Evolutionary conservation across 2,113 vertebrate species (phyloP).

Genomic region (Halcyon senegalensis): DNA sequence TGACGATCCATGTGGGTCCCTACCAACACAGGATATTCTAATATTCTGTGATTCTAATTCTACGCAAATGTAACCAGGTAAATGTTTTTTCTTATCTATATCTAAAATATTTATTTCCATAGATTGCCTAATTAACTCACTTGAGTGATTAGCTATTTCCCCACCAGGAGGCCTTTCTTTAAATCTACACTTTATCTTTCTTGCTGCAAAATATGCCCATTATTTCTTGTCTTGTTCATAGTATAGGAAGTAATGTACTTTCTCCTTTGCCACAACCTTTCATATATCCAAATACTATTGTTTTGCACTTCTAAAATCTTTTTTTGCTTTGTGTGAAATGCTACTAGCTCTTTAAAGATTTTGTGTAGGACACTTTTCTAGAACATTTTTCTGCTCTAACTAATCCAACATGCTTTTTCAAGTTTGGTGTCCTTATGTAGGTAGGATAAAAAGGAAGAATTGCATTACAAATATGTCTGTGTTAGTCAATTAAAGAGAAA

Average conservation of each 20-base stretch:
- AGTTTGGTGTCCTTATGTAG: background rate
- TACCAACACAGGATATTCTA: background rate
- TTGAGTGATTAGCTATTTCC: background rate
- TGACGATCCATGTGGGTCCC: background rate
- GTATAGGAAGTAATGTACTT: background rate
- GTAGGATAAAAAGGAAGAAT: background rate
- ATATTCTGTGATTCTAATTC: background rate
- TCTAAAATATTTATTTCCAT: background rate
- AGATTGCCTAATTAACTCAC: background rate
- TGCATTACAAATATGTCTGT: background rate
- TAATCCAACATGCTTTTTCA: background rate
- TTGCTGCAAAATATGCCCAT: background rate
- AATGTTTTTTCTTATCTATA: background rate
- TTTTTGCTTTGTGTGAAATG: background rate
- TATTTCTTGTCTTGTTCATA: background rate
- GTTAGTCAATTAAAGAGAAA: background rate
- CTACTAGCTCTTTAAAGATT: background rate
- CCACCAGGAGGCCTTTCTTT: background rate
- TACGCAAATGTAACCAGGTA: background rate
- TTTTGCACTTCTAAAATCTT: background rate
- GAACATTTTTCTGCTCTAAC: background rate
- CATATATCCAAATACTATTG: background rate
- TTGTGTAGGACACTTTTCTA: background rate
- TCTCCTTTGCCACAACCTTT: background rate
- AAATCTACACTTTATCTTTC: background rate